Evolutionary conservation across 2,888 invertebrate genomes (phyloP).

Genomic region (Lucinisca nassula): DNA sequence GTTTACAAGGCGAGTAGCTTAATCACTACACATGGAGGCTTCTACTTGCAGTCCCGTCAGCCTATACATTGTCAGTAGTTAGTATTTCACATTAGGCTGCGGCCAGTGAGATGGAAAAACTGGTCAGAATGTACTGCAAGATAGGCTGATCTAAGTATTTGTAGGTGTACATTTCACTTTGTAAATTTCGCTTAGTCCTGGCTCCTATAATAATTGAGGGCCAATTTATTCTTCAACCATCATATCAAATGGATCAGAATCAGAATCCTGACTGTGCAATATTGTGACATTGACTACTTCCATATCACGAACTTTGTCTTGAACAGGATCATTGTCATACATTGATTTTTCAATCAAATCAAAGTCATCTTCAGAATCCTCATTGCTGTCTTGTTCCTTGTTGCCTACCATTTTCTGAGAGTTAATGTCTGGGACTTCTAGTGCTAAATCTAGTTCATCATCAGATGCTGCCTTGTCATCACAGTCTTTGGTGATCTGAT

Average conservation of each 20-base stretch:
- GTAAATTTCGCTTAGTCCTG: too few relatives aligned
- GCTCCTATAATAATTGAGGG: too few relatives aligned
- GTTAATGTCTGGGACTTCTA: neutral
- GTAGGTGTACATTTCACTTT: too few relatives aligned
- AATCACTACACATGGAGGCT: too few relatives aligned
- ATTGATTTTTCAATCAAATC: constrained; percentile 56
- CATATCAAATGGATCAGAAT: constrained; percentile 78
- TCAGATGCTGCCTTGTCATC: neutral
- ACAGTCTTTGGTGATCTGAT: neutral
- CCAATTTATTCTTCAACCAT: constrained; percentile 68
- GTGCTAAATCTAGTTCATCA: neutral
- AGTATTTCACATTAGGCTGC: too few relatives aligned
- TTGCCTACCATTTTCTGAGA: neutral
- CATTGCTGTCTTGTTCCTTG: neutral
- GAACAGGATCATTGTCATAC: constrained; percentile 54
- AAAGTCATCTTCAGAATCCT: constrained; percentile 42
- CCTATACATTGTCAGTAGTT: too few relatives aligned
- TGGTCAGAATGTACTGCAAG: too few relatives aligned
- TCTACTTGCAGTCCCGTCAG: too few relatives aligned
- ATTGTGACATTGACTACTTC: neutral
- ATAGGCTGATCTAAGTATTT: too few relatives aligned
- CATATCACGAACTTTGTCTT: constrained; percentile 46
- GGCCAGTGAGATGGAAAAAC: too few relatives aligned
- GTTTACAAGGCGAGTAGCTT: too few relatives aligned
- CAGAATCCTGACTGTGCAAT: constrained; percentile 31